Conservation (phyloP, 2,888 invertebrate species). For the Melitaea athalia region DNA sequence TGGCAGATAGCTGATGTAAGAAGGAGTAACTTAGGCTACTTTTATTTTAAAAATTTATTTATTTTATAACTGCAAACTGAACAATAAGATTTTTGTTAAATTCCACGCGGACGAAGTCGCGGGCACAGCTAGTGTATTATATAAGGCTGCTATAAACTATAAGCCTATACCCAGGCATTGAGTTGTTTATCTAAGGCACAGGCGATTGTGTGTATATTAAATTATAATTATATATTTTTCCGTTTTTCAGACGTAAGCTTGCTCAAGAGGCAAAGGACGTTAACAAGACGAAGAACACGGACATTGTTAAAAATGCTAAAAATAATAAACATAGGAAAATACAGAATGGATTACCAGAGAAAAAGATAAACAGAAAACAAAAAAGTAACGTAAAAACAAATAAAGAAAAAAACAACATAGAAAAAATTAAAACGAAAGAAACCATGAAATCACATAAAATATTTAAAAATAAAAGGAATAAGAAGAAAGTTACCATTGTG, state of each 20-base stretch:
- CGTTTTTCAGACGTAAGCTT: constrained; percentile 61
- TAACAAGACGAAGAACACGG: constrained; percentile 49
- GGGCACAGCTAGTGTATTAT: too few relatives aligned
- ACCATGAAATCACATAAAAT: constrained; percentile 24
- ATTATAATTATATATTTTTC: not conserved
- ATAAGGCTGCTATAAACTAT: too few relatives aligned
- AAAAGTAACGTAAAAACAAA: constrained; percentile 32
- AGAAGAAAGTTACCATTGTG: constrained; percentile 39
- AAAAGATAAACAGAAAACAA: constrained; percentile 42
- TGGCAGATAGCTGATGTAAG: too few relatives aligned
- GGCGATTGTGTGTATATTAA: not conserved
- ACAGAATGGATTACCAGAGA: constrained; percentile 44
- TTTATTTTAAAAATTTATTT: too few relatives aligned
- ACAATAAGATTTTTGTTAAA: too few relatives aligned
- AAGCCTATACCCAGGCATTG: not conserved
- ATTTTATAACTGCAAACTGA: too few relatives aligned
- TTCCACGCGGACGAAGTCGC: too few relatives aligned
- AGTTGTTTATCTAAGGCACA: too few relatives aligned
- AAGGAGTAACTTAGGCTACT: too few relatives aligned
- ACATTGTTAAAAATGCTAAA: constrained; percentile 52
- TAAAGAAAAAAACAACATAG: constrained; percentile 43
- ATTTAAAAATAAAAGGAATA: constrained; percentile 37
- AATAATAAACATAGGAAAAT: constrained; percentile 62
- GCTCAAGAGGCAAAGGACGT: constrained; percentile 43
- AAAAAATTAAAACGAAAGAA: constrained; percentile 32